These are phyloP conservation scores for Drosophila anceps DNA, from an alignment of 2,888 invertebrate genomes.

Conservation along the genomic window DNA sequence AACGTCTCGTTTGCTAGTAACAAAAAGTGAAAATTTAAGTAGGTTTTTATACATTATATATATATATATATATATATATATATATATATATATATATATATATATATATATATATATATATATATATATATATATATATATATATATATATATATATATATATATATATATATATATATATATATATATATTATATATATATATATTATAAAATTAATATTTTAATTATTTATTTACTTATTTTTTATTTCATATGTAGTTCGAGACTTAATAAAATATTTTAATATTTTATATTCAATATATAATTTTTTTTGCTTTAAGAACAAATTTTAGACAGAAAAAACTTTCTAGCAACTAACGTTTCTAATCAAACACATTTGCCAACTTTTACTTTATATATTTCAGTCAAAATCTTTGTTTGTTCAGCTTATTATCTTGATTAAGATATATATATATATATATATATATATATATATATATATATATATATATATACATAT, in stretches of 20 bases:
- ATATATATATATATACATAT: neutral
- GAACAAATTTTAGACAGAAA: too few species aligned
- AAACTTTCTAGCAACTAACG: neutral
- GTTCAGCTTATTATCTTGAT: slow-evolving; percentile 1
- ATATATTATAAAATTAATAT: too few species aligned
- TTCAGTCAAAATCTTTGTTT: neutral
- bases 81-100: neutral
- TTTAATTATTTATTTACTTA: too few species aligned
- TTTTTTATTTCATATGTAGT: too few species aligned
- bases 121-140: too few species aligned
- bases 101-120: neutral
- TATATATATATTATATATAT: too few species aligned
- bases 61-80: neutral
- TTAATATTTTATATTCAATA: too few species aligned
- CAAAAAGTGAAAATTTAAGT: neutral
- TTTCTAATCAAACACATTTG: neutral
- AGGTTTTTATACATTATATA: neutral
- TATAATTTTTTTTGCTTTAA: too few species aligned
- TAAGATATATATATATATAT: neutral
- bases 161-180: neutral
- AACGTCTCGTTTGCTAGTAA: neutral
- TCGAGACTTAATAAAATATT: too few species aligned
- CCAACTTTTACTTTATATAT: neutral
- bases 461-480: neutral
- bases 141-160: too few species aligned